phyloP scores from a whole-genome alignment of 1,140 invertebrate genomes.

The Rhysida immarginata region DNA sequence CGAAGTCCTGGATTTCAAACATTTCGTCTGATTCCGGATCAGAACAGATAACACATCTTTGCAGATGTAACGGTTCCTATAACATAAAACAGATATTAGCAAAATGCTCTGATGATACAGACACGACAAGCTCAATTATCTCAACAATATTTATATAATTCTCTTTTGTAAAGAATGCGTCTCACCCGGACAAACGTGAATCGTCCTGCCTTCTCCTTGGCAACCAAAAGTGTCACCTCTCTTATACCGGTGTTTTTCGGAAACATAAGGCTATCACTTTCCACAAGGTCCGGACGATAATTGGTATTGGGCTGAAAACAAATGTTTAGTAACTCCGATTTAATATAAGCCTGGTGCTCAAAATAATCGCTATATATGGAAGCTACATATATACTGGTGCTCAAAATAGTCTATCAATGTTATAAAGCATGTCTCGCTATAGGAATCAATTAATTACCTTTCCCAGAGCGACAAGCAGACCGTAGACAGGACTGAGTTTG shows the following conservation, averaged over 20 bases:
- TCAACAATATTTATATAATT: too few species aligned
- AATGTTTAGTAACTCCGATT: too few species aligned
- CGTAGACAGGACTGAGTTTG: conserved; percentile 71
- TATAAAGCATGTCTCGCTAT: too few species aligned
- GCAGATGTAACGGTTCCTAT: conserved; percentile 70
- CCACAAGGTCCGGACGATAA: conserved; percentile 34
- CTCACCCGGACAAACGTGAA: conserved; percentile 62
- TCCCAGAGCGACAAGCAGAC: conserved; percentile 55
- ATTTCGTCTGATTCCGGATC: conserved; percentile 79
- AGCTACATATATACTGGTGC: too few species aligned
- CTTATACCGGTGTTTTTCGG: conserved; percentile 53
- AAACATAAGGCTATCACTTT: conserved; percentile 35
- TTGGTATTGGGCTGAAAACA: conserved; percentile 15
- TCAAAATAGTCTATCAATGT: too few species aligned
- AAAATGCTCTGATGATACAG: too few species aligned
- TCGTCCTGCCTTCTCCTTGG: conserved; percentile 77
- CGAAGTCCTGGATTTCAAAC: conserved; percentile 86
- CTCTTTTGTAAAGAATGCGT: too few species aligned
- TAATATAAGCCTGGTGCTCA: too few species aligned
- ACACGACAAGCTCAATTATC: too few species aligned
- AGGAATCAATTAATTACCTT: conserved; percentile 21
- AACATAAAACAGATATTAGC: conserved; percentile 6
- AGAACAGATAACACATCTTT: conserved; percentile 73
- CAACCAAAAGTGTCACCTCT: conserved; percentile 69
- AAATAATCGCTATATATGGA: too few species aligned